Evolutionary conservation across 2,888 invertebrate species (phyloP).

Genomic region (Drosophila formosana): DNA sequence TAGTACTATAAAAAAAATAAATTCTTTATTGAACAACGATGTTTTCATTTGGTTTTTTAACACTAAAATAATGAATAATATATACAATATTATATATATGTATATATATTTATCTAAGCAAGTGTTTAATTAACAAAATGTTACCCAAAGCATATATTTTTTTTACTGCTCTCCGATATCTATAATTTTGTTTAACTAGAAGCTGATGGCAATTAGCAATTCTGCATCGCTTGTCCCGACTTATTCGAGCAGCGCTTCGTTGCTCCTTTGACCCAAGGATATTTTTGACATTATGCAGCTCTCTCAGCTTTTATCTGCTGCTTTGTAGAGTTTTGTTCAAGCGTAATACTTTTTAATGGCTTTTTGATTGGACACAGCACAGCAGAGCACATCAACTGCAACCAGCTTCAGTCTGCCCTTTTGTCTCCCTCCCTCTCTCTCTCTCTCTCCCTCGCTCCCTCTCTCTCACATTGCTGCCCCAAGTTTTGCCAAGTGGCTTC

Average conservation of each 20-base stretch:
- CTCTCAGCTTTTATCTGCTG: slow-evolving; percentile 63
- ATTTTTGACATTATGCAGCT: background rate
- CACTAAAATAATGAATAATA: too few relatives aligned
- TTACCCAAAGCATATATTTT: background rate
- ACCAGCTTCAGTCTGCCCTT: background rate
- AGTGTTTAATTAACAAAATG: too few relatives aligned
- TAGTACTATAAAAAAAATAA: too few relatives aligned
- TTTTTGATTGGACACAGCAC: slow-evolving; percentile 82
- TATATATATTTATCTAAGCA: too few relatives aligned
- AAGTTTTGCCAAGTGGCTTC: slow-evolving; percentile 72
- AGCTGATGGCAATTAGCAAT: background rate
- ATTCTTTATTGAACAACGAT: too few relatives aligned
- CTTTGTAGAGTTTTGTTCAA: slow-evolving; percentile 82
- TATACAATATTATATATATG: too few relatives aligned
- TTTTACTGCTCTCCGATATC: too few relatives aligned
- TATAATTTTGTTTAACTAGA: background rate
- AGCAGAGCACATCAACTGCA: slow-evolving; percentile 51
- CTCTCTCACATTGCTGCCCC: slow-evolving; percentile 19
- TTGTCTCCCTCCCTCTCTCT: background rate
- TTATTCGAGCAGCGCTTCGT: background rate
- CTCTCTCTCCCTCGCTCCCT: background rate
- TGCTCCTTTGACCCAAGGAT: slow-evolving; percentile 2
- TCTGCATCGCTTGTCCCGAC: background rate
- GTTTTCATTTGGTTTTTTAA: too few relatives aligned
- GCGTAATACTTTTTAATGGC: slow-evolving; percentile 84